These are phyloP conservation scores for Allacma fusca DNA, from an alignment of 2,888 invertebrate species.

Conservation along the genomic window DNA sequence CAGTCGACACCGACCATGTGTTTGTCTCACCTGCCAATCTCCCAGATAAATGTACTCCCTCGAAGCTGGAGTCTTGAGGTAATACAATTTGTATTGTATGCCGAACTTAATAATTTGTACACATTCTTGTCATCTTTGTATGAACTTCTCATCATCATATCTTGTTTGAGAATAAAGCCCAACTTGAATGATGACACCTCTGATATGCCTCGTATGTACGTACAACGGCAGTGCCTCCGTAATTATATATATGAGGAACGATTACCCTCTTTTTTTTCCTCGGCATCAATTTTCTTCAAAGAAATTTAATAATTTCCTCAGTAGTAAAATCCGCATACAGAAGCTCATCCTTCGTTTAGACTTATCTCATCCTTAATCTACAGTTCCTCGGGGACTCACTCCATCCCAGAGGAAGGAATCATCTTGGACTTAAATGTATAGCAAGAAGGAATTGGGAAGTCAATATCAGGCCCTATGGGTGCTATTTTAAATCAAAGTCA, in stretches of 20 bases:
- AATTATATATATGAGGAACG: no score
- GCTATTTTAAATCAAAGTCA: constrained; percentile 19
- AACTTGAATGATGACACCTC: no score
- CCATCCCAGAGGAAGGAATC: neutral
- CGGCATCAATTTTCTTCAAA: neutral
- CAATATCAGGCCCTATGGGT: neutral
- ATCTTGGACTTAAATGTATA: neutral
- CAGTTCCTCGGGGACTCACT: neutral
- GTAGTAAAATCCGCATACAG: neutral
- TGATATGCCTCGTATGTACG: no score
- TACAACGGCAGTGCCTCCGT: no score
- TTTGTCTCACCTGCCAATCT: neutral
- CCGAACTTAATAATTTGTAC: neutral
- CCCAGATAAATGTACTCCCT: neutral
- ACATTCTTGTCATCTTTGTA: neutral
- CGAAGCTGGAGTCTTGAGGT: neutral
- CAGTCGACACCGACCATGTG: neutral
- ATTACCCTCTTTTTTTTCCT: constrained; percentile 14
- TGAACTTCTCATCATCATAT: neutral
- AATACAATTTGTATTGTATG: constrained; percentile 8
- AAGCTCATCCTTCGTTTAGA: neutral
- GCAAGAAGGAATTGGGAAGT: neutral
- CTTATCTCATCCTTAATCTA: constrained; percentile 18
- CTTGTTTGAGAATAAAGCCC: neutral
- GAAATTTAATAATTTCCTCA: neutral